Percentiles rank a stretch among this genome's conserved stretches.
phyloP scores from a whole-genome alignment of 2,888 invertebrate genomes.

The Diarsia brunnea region DNA sequence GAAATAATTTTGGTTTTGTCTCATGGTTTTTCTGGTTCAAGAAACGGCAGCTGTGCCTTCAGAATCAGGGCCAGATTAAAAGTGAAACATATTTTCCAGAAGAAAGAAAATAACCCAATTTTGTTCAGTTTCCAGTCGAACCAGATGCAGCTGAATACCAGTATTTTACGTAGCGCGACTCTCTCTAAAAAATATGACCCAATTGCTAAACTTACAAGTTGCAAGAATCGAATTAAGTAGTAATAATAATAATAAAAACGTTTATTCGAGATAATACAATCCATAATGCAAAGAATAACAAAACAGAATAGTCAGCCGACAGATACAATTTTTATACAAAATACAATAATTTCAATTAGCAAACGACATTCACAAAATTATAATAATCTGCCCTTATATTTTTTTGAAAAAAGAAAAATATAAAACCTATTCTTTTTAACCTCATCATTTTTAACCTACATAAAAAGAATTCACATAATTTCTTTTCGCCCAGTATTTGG shows the following conservation, averaged over 20 bases:
- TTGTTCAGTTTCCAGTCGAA: not conserved
- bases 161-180: not conserved
- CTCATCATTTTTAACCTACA: not conserved
- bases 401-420: not conserved
- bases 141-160: not conserved
- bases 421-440: not conserved
- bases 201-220: not conserved
- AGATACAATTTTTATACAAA: no score
- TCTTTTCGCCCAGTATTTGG: conserved; percentile 30
- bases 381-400: no score
- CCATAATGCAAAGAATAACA: no score
- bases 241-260: no score
- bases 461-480: conserved; percentile 17
- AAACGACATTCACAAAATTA: no score
- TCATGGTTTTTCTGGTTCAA: not conserved
- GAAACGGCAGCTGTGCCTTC: not conserved
- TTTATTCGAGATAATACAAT: no score
- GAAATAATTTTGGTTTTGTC: not conserved
- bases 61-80: not conserved
- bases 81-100: not conserved
- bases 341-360: no score
- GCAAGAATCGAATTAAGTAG: no score
- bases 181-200: not conserved
- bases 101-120: not conserved
- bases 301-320: no score